phyloP scores from a whole-genome alignment of 2,888 invertebrate genomes.

The Zelleria hepariella region DNA sequence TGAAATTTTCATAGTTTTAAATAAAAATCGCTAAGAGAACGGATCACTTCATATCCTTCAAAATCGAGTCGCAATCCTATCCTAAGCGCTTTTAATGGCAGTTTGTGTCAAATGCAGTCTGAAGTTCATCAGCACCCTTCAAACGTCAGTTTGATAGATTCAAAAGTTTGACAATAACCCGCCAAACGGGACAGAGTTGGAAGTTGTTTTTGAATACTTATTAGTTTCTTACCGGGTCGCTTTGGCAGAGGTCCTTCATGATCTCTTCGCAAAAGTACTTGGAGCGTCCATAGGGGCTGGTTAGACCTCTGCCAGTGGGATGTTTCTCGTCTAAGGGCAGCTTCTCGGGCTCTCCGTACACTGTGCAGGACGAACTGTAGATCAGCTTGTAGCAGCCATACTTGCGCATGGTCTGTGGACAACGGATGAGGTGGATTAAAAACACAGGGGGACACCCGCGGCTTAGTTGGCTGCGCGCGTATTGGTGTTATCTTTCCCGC shows the following conservation, averaged over 20 bases:
- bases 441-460: too few species aligned
- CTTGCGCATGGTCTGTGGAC: conserved; percentile 80
- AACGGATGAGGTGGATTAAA: not conserved
- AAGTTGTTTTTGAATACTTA: not conserved
- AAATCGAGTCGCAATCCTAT: too few species aligned
- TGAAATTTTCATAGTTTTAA: too few species aligned
- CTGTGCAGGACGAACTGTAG: conserved; percentile 92
- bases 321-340: conserved; percentile 89
- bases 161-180: not conserved
- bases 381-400: conserved; percentile 82
- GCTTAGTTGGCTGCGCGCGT: too few species aligned
- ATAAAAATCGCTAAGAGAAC: too few species aligned
- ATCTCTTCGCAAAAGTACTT: conserved; percentile 97
- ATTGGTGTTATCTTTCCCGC: too few species aligned
- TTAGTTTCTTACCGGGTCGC: conserved; percentile 77
- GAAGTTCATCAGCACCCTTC: too few species aligned
- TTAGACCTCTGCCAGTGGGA: conserved; percentile 85
- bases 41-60: too few species aligned
- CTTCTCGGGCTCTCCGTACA: conserved; percentile 89
- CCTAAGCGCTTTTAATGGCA: too few species aligned
- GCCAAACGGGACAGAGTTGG: not conserved
- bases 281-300: conserved; percentile 91
- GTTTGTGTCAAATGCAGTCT: too few species aligned
- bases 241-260: conserved; percentile 84
- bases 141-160: too few species aligned